Base-by-base conservation (phyloP, 2,888 invertebrate genomes). In the Tuberolachnus salignus region DNA sequence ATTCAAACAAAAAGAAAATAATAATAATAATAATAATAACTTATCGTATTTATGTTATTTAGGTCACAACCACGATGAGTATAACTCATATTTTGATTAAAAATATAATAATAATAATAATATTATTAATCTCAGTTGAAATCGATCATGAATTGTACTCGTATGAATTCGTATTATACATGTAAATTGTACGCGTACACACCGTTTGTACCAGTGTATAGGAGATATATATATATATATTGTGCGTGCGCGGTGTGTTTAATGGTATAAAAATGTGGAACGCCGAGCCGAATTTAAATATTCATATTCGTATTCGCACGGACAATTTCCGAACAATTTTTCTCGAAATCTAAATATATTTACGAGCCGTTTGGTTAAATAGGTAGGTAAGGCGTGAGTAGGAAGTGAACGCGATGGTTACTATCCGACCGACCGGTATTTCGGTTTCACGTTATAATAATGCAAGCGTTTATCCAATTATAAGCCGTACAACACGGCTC, bases 41-140 rank as follows among this genome's bases (percentile, higher is more conserved):
- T 71, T 46, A 71, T 59, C 44, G 16, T 13, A n/a, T 13, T 3
- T 26, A n/a, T n/a, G 14, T 13, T 46, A 13, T 71, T 59, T 71
- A 46, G 46, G 71, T 46, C 23, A 46, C 34, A 34, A 34, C 6
- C 11, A 19, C 42, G 13, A 42, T 19, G 6, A 49, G 26, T 19
- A 26, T 16, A 26, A 19, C 34, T 19, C 34, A 6, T 51, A n/a
- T 34, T n/a, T 21, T n/a, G 10, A 34, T 64, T 13, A 3, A 8
- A n/a, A n/a, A n/a, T n/a, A n/a, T n/a, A n/a, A n/a, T n/a, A n/a
- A n/a, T n/a, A n/a, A 66, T 44, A 44, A 42, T 63, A 66, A 10
- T 46, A 46, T 64, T 49, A 10, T 10, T 1, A 3, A 4, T 34
- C 34, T 34, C 34, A 34, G 34, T 34, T 34, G 3, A n/a, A n/a